These are phyloP conservation scores for Romanogobio albipinnatus DNA, from an alignment of 2,113 vertebrate species.

Conservation along the genomic window DNA sequence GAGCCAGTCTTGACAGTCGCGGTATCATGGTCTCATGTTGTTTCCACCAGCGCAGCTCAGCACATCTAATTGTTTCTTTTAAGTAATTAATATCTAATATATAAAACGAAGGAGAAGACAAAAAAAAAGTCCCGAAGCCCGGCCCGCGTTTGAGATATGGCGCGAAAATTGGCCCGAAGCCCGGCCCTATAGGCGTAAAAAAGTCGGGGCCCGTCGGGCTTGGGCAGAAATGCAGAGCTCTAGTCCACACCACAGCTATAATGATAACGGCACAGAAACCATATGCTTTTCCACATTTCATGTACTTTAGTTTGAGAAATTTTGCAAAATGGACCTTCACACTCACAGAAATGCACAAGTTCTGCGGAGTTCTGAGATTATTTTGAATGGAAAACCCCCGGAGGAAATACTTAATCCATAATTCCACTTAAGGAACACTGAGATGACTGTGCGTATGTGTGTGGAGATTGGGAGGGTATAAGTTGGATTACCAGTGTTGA, in stretches of 20 bases:
- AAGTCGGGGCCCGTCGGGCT: no score
- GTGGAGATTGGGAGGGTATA: conserved; percentile 32
- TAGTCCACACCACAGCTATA: background rate
- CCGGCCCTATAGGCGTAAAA: no score
- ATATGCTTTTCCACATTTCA: background rate
- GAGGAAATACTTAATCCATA: conserved; percentile 33
- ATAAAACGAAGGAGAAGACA: no score
- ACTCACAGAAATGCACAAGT: background rate
- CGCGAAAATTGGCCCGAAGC: no score
- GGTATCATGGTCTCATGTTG: no score
- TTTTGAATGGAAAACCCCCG: conserved; percentile 12
- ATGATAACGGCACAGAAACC: background rate
- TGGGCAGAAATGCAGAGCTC: no score
- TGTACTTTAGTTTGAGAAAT: background rate
- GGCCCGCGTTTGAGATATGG: no score
- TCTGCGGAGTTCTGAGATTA: background rate
- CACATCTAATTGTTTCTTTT: no score
- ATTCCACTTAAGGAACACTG: conserved; percentile 34
- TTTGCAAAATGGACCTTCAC: background rate
- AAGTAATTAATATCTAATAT: no score
- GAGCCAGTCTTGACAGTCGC: no score
- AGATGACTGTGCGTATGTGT: conserved; percentile 19
- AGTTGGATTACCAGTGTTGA: conserved; percentile 62
- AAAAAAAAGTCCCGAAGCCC: no score
- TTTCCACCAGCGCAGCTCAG: no score